These are phyloP conservation scores for Acrobasis suavella DNA, from an alignment of 2,888 invertebrate species.

Conservation along the genomic window DNA sequence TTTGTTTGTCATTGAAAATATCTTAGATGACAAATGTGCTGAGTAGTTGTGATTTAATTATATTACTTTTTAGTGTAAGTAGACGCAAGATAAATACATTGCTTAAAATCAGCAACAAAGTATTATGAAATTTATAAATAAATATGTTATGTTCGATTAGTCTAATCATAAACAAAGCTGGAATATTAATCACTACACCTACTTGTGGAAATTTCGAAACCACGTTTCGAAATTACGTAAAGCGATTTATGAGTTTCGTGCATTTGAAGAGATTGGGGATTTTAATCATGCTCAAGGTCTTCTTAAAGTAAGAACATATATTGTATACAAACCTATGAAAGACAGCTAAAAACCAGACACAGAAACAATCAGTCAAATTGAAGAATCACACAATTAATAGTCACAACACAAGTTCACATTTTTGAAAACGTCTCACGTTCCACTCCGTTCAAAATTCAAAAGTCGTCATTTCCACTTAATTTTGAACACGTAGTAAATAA, in stretches of 20 bases:
- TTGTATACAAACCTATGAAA: slow-evolving; percentile 22
- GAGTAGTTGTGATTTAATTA: background rate
- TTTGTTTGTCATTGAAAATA: background rate
- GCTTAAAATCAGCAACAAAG: no score
- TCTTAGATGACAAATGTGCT: background rate
- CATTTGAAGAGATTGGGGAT: background rate
- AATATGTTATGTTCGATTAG: background rate
- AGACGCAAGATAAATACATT: no score
- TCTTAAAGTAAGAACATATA: background rate
- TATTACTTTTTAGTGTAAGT: no score
- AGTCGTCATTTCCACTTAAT: slow-evolving; percentile 78
- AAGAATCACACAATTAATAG: slow-evolving; percentile 26
- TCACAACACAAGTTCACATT: slow-evolving; percentile 50
- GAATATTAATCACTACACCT: background rate
- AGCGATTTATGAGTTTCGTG: background rate
- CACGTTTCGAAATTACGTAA: background rate
- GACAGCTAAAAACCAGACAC: slow-evolving; percentile 26
- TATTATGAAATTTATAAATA: background rate
- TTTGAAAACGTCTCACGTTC: slow-evolving; percentile 47
- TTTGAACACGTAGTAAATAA: slow-evolving; percentile 73
- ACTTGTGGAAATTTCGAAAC: background rate
- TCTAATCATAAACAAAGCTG: background rate
- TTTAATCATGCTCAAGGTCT: background rate
- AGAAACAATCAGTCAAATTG: slow-evolving; percentile 23
- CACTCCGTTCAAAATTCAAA: slow-evolving; percentile 39